Evolutionary conservation across 2,888 invertebrate genomes (phyloP).

Genomic region (Iselma pallidipennis): DNA sequence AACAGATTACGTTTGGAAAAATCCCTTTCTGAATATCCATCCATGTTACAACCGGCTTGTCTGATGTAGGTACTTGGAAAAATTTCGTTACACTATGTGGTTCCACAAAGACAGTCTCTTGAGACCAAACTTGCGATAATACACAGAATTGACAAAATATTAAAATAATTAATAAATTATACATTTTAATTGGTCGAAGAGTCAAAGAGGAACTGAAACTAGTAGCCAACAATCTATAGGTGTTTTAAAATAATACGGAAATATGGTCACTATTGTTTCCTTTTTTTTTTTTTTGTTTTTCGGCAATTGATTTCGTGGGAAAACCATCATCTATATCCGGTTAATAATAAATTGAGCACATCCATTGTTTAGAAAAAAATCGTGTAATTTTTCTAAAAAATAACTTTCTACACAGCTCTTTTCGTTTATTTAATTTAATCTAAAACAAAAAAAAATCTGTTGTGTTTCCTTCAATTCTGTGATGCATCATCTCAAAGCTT

Average conservation of each 20-base stretch:
- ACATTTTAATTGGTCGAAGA: too few relatives aligned
- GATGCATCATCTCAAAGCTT: neutral
- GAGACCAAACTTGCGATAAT: neutral
- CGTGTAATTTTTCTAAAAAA: too few relatives aligned
- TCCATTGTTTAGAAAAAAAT: too few relatives aligned
- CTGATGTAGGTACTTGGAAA: slow-evolving; percentile 66
- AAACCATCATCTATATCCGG: neutral
- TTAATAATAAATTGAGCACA: neutral
- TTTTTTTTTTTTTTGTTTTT: neutral
- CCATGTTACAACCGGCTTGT: slow-evolving; percentile 73
- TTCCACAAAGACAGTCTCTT: neutral
- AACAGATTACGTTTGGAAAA: slow-evolving; percentile 65
- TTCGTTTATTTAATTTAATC: too few relatives aligned
- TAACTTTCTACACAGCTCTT: too few relatives aligned
- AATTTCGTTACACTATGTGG: slow-evolving; percentile 17
- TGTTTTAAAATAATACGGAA: neutral
- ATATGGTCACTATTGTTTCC: neutral
- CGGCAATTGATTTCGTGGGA: neutral
- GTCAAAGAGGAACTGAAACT: neutral
- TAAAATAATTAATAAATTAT: neutral
- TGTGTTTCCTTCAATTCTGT: too few relatives aligned
- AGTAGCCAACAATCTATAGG: neutral
- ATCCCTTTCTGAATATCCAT: slow-evolving; percentile 75
- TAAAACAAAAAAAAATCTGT: too few relatives aligned
- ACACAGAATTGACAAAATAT: neutral